A percentile compares a stretch with the other conserved stretches of the same genome.
phyloP scores from a whole-genome alignment of 2,888 invertebrate species.

The Tenthredo amoena region DNA sequence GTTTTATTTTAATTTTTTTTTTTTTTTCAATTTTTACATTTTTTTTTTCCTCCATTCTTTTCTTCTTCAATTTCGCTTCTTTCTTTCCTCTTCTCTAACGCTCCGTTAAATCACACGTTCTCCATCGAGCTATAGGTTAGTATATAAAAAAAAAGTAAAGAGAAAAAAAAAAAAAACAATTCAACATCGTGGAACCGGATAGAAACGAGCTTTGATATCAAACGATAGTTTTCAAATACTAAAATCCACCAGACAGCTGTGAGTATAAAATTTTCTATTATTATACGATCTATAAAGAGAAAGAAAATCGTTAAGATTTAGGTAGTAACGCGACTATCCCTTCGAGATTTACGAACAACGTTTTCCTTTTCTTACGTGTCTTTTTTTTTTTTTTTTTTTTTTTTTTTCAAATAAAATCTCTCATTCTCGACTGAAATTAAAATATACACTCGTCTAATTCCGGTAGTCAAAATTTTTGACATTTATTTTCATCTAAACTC shows the following conservation, averaged over 20 bases:
- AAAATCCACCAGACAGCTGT: background rate
- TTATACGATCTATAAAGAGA: background rate
- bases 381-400: background rate
- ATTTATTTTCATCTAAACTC: slow-evolving; percentile 43
- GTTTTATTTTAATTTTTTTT: background rate
- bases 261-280: background rate
- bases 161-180: background rate
- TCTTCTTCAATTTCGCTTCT: background rate
- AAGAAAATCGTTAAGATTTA: background rate
- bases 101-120: background rate
- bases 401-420: background rate
- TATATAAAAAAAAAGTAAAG: background rate
- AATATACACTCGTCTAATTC: slow-evolving; percentile 22
- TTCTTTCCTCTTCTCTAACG: background rate
- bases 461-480: slow-evolving; percentile 48
- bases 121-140: background rate
- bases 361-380: background rate
- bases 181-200: background rate
- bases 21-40: background rate
- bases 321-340: background rate
- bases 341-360: background rate
- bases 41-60: background rate
- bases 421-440: background rate
- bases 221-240: background rate
- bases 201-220: slow-evolving; percentile 4